Evolutionary conservation across 53 echinoderm and acorn worm species (phyloP), one percentile per base, ranked within the genome.

Genomic region (Stichopus horrens): DNA sequence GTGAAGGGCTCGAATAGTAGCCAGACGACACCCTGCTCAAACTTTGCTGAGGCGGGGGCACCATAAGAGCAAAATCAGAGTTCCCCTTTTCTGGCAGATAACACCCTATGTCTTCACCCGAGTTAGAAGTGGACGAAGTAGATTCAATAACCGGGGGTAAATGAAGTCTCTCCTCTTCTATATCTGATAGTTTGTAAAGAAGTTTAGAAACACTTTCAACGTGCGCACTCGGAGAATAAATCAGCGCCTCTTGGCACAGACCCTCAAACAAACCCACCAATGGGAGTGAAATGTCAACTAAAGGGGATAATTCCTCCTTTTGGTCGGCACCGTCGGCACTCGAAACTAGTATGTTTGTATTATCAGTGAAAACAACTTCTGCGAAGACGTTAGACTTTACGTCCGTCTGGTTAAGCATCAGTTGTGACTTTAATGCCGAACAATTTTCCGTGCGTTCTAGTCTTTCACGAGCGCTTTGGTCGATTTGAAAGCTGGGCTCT

Each of bases 1-100:
- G 86, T 11, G 74, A 74, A n/a, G 87, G 56, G 22, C 55, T 87
- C 0, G 87, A 87, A 55, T n/a, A 56, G 55, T 87, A 87, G 53
- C 87, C 87, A 58, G 87, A 87, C 74, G 87, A 87, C n/a, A 74
- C 87, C 57, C 87, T 54, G 10, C 87, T 87, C 55, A 87, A 75
- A 22, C 56, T 74, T 55, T 87, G 55, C 6, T 75, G 55, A n/a
- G 21, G 87, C 18, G 52, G 75, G 7, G 87, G 87, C 4, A 87
- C 75, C 75, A 55, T 52, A 20, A 87, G 58, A 53, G 74, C 75
- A 16, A 87, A 55, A 9, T 75, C 87, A 2, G 87, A 75, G 19
- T 74, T n/a, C 6, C 8, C 87, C 22, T 74, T 19, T n/a, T 20
- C 37, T 74, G 52, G 52, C 22, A 55, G 19, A 18, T 21, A 18